Conservation (phyloP, 2,797 vertebrate genomes). For the Manis pentadactyla region DNA sequence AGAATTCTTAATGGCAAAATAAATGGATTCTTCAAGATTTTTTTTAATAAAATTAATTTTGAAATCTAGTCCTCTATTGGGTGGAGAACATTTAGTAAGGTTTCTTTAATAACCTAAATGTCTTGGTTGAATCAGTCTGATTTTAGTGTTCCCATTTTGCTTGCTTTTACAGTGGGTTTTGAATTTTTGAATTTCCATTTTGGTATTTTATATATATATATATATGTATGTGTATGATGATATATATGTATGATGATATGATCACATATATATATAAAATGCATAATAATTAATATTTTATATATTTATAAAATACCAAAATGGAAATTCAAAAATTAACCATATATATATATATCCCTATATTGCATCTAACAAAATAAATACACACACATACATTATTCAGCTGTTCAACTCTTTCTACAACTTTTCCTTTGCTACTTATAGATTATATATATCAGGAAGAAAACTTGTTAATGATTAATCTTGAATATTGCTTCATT, state of each 20-base stretch:
- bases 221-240: not conserved
- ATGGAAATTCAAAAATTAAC: not conserved
- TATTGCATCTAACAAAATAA: not conserved
- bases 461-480: not conserved
- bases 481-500: not conserved
- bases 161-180: not conserved
- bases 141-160: not conserved
- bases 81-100: not conserved
- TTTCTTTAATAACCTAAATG: not conserved
- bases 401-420: not conserved
- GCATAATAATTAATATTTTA: not conserved
- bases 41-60: conserved; percentile 22
- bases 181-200: not conserved
- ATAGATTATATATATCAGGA: not conserved
- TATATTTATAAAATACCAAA: not conserved
- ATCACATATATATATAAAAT: not conserved
- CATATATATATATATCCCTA: not conserved
- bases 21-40: not conserved
- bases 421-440: not conserved
- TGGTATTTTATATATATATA: not conserved
- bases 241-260: not conserved
- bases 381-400: not conserved
- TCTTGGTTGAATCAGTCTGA: not conserved
- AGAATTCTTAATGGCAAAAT: conserved; percentile 31
- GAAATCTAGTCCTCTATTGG: not conserved